Evolutionary conservation across 2,113 vertebrate species (phyloP).

Genomic region (Ctenomys sociabilis): DNA sequence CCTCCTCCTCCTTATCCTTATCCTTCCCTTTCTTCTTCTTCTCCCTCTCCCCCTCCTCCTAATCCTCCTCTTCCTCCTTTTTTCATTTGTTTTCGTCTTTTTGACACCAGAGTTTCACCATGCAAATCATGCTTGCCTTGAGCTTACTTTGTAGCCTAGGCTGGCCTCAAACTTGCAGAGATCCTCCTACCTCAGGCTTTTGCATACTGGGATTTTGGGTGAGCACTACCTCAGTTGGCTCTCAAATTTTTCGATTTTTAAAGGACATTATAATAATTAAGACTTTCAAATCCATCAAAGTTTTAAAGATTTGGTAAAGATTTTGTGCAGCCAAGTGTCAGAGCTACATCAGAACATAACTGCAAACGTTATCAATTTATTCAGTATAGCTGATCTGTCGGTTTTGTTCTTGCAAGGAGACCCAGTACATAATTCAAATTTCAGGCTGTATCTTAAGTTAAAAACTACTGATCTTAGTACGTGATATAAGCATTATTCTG

Average conservation of each 20-base stretch:
- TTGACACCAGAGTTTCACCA: background rate
- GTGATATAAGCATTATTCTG: background rate
- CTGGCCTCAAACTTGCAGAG: background rate
- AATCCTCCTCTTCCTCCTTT: too few species aligned
- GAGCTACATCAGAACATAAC: background rate
- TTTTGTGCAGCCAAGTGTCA: background rate
- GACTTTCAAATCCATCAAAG: background rate
- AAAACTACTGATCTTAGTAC: background rate
- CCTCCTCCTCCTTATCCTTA: too few species aligned
- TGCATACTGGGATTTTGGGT: background rate
- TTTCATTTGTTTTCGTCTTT: background rate
- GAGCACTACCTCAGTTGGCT: background rate
- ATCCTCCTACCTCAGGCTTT: background rate
- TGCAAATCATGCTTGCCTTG: background rate
- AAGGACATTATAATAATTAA: background rate
- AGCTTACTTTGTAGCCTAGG: background rate
- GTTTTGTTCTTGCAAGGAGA: background rate
- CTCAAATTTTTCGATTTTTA: background rate
- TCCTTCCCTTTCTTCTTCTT: fast-evolving
- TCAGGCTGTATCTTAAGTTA: background rate
- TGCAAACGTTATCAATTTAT: background rate
- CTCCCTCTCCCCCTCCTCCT: too few species aligned
- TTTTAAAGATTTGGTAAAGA: background rate
- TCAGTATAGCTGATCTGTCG: background rate
- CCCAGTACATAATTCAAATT: background rate